Base-by-base conservation (phyloP, 2,797 vertebrate species). In the Sebastes matsubarae region DNA sequence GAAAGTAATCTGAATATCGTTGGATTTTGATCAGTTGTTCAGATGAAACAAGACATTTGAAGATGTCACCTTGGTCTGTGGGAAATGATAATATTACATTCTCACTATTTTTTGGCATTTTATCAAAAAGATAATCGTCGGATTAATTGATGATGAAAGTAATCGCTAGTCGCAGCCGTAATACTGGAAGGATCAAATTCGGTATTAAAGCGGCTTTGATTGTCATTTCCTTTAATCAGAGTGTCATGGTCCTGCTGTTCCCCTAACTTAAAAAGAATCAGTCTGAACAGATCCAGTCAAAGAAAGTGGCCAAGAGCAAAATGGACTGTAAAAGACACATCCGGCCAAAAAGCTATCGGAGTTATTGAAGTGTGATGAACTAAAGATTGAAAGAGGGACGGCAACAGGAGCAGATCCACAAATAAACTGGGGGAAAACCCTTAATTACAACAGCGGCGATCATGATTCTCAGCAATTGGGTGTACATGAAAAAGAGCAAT, bases 401-500 rank as follows among this genome's bases (percentile, higher is more conserved):
- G 46, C 24, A 65, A 74, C 65, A 77, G 13, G 61, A 76, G 68
- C 42, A 67, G 77, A 75, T 70, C 50, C 42, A 78, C 71, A 78
- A 61, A 82, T 55, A 74, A 77, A 87, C 55, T 36, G 16, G 24
- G 24, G 71, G 58, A 57, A 79, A 86, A 75, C 52, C 83, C 74
- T 68, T 72, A 76, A 86, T 91, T 92, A 86, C 77, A 89, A 77
- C 46, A 20, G 68, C 30, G 29, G 66, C 63, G 77, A 81, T 79
- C 68, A n/a, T 20, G 72, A 78, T 87, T 88, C 75, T 42, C n/a
- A 74, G 68, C 61, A 82, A 69, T 68, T 83, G 65, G 72, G 65
- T 75, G 59, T 77, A 75, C 79, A 85, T 79, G 79, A 87, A 85
- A 52, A 81, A 81, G 81, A 84, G 82, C 83, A 34, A 83, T 88